A percentile compares a stretch with the other conserved stretches of the same genome.
Evolutionary conservation across 1,140 invertebrate genomes (phyloP).

Genomic region (Leptopilina clavipes): DNA sequence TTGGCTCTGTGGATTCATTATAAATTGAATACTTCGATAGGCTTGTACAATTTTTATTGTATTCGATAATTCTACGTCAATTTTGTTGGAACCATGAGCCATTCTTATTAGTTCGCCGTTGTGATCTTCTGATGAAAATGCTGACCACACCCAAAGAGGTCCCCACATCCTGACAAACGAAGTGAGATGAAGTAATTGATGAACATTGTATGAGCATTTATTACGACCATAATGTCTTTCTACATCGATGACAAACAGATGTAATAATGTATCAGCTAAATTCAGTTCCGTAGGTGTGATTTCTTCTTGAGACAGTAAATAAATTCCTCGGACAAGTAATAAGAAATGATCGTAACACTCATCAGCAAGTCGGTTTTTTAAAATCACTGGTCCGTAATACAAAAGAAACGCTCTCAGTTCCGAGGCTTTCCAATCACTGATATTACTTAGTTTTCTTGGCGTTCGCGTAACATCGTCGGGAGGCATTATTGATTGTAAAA

Average conservation of each 20-base stretch:
- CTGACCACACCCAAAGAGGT: constrained; percentile 32
- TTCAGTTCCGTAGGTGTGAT: constrained; percentile 36
- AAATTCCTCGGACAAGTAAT: constrained; percentile 25
- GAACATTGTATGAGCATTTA: constrained; percentile 43
- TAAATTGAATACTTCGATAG: not conserved
- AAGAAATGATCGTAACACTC: constrained; percentile 44
- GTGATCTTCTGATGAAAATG: too few species aligned
- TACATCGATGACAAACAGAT: constrained; percentile 39
- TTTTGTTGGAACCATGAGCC: constrained; percentile 36
- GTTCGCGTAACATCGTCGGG: not conserved
- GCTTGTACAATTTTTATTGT: too few species aligned
- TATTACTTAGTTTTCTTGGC: constrained; percentile 21
- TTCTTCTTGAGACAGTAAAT: constrained; percentile 34
- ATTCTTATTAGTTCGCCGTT: constrained; percentile 31
- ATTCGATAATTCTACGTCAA: too few species aligned
- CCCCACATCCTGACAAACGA: constrained; percentile 38
- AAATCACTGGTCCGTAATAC: constrained; percentile 35
- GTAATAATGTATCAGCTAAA: constrained; percentile 38
- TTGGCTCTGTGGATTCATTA: not conserved
- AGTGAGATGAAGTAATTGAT: constrained; percentile 45
- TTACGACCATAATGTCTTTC: constrained; percentile 28
- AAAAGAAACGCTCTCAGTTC: constrained; percentile 38
- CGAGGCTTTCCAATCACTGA: not conserved
- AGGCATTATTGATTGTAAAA: constrained; percentile 9
- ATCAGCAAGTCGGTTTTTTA: constrained; percentile 29